Base-by-base conservation (phyloP, 2,888 invertebrate genomes). In the Drosophila dives region DNA sequence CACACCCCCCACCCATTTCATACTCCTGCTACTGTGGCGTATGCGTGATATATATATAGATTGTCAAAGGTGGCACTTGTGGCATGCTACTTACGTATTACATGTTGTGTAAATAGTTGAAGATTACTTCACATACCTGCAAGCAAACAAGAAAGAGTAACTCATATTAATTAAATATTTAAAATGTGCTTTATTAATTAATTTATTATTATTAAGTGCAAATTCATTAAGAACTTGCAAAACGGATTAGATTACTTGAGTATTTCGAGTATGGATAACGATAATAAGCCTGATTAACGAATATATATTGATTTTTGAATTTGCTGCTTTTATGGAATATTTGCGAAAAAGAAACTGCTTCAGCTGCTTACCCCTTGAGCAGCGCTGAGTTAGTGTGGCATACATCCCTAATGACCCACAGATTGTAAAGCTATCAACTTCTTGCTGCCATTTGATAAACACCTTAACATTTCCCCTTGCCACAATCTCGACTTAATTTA, bases 111-210 rank as follows among this genome's bases (percentile, higher is more conserved):
- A 55, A 58, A 51, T 54, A 45, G 53, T 38, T 49, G 33, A 58
- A 64, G 73, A 59, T 49, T 62, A 60, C 32, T 78, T 66, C 61
- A 86, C 89, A 76, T 89, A 89, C 89, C 89, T 89, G 89, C 29
- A 86, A 88, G 33, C 48, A 77, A n/a, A 68, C 64, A 54, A 67
- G 50, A 64, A 32, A 76, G 56, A 67, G n/a, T 68, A 58, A 60
- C 15, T 29, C 17, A 50, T 0, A 54, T 79, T 75, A 83, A 55
- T 77, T 54, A 72, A 72, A 36, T 56, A 48, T 54, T 50, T 38
- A 53, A 40, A 58, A 51, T 36, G 34, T 34, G 26, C 15, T 36
- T 15, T 42, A 29, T 34, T 58, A 26, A 26, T 33, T 12, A 5
- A 20, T 34, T 55, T 20, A 15, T 12, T 12, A 15, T 12, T 12